Evolutionary conservation across 2,888 invertebrate species (phyloP).

Genomic region (Polydrusus pterygomalis): DNA sequence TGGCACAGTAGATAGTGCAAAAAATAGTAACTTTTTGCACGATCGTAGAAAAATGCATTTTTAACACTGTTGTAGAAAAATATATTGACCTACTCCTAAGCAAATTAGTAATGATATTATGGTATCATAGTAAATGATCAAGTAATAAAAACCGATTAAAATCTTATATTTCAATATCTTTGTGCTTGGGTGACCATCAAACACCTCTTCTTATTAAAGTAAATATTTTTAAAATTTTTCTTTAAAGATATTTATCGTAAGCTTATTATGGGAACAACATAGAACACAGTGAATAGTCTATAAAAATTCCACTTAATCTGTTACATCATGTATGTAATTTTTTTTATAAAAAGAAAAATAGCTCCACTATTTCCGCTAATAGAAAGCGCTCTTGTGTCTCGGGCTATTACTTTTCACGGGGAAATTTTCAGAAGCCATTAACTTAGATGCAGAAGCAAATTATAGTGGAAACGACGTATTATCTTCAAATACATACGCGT

Average conservation of each 20-base stretch:
- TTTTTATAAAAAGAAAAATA: constrained; percentile 11
- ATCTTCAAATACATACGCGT: constrained; percentile 17
- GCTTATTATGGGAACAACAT: not conserved
- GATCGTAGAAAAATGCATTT: no score
- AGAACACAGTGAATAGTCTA: not conserved
- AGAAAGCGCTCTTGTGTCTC: not conserved
- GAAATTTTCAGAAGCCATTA: constrained; percentile 15
- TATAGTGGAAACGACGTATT: constrained; percentile 28
- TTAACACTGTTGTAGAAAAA: no score
- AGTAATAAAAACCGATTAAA: not conserved
- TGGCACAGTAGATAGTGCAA: no score
- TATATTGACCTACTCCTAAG: no score
- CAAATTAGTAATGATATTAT: no score
- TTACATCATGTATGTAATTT: not conserved
- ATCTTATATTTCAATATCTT: no score
- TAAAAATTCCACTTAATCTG: not conserved
- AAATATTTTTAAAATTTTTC: not conserved
- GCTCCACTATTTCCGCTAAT: not conserved
- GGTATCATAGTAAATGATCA: not conserved
- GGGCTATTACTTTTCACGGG: constrained; percentile 4
- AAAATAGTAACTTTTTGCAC: no score
- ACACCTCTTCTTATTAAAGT: not conserved
- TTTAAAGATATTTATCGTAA: no score
- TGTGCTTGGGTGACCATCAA: no score
- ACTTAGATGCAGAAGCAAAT: constrained; percentile 8